Base-by-base conservation (phyloP, 2,797 vertebrate species). In the Rhynchonycteris naso region DNA sequence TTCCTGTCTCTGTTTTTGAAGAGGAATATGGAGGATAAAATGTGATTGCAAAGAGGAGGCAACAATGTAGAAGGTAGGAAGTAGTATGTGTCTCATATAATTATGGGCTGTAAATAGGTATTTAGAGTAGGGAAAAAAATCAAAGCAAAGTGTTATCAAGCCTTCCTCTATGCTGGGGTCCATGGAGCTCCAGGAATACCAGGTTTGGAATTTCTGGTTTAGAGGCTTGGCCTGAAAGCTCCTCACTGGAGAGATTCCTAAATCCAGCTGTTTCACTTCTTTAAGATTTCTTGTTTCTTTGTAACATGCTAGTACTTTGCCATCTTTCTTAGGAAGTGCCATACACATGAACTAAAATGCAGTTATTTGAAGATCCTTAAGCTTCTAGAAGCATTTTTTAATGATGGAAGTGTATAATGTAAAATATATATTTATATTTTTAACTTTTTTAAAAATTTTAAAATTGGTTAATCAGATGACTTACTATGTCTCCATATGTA, bases 381-480 rank as follows among this genome's bases (percentile, higher is more conserved):
- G 84, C 2, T n/a, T 90, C 71, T 72, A 76, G n/a, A 76, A 94
- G 63, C 38, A 79, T 21, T 18, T 50, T 50, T 92, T 88, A 80
- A 56, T 88, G 35, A 52, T 69, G 47, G 22, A 82, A 74, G 63
- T 22, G n/a, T 74, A 1, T 71, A 72, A 66, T 86, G 30, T 24
- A 35, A 84, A 90, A 4, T 80, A 30, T 58, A 33, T 56, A 15
- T 43, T 2, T 28, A 26, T 4, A 43, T 58, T 21, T 94, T 30
- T 74, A 47, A 69, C 56, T 75, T 92, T 76, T 71, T 69, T 82
- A 18, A 35, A 84, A 74, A 35, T 4, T 63, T 12, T 68, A 81
- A 78, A 72, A 54, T 56, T 28, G 38, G 5, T 50, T 94, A 56
- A 83, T 54, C 66, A 75, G 80, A 75, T 66, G 75, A 19, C 59